Evolutionary conservation across 1,140 invertebrate species (phyloP), one percentile per base, ranked within the genome.

Genomic region (Apolygus lucorum): DNA sequence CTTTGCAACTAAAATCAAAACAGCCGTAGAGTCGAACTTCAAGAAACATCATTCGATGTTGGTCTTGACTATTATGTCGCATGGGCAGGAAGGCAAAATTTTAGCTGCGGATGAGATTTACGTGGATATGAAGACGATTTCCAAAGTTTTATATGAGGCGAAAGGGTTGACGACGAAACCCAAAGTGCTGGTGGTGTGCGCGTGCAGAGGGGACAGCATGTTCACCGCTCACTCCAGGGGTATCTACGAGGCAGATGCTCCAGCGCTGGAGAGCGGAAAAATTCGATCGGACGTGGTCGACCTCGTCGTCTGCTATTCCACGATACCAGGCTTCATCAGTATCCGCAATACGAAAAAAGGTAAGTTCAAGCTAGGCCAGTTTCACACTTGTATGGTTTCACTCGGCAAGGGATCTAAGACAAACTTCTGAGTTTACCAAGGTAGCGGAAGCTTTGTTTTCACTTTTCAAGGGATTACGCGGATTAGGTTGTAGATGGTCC

Each of bases 151-250:
- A 11, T 17, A 49, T 17, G 34, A 49, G 17, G 8, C 34, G 8
- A 49, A 49, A 59, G 4, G 54, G 11, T 59, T 59, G 54, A 59
- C 2, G 54, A 59, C 13, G 54, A 59, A 11, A 59, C 54, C 54
- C 22, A 59, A 59, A 24, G 54, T 59, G 11, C 22, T 59, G 22
- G 54, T 59, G 11, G 22, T 59, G 4, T 14, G 22, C 54, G 54
- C 54, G 11, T 59, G 54, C 22, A 8, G 54, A 59, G 54, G 54
- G 11, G 11, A 59, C 4, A 24, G 22, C 54, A 4, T 59, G 13
- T 59, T 59, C 54, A 49, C 34, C 34, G 17, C 8, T 17, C 34
- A 49, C 34, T 4, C 11, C 11, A 13, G 11, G 4, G 54, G 54
- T 21, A 42, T 42, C 34, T 59, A 59, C 54, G 54, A 17, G 22